Evolutionary conservation across 1,140 invertebrate species (phyloP).

Genomic region (Bombyx mandarina): DNA sequence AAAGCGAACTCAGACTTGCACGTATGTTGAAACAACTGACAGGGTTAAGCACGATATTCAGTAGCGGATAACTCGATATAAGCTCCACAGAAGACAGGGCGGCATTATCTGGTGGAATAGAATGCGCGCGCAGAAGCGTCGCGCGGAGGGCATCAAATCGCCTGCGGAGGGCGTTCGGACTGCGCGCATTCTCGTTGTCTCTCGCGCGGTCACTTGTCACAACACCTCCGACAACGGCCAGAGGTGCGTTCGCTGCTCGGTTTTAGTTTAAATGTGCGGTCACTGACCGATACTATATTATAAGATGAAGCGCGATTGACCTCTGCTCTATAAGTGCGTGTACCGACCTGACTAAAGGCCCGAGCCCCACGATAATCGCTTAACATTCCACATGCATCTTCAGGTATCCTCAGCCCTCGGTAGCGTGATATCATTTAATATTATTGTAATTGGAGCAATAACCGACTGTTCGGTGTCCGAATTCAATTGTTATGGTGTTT

Average conservation of each 20-base stretch:
- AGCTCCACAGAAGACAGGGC: constrained; percentile 49
- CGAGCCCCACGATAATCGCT: constrained; percentile 12
- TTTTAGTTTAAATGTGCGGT: constrained; percentile 31
- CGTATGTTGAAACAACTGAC: constrained; percentile 22
- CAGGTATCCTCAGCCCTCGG: constrained; percentile 42
- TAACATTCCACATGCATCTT: constrained; percentile 25
- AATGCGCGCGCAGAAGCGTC: constrained; percentile 61
- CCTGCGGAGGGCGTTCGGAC: constrained; percentile 53
- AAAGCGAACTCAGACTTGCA: constrained; percentile 10
- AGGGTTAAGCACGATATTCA: constrained; percentile 40
- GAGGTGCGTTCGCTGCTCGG: constrained; percentile 36
- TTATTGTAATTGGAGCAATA: constrained; percentile 33
- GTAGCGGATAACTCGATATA: constrained; percentile 57
- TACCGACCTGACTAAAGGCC: constrained; percentile 29
- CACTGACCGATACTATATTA: constrained; percentile 44
- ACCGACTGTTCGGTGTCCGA: constrained; percentile 41
- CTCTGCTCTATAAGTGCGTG: constrained; percentile 9
- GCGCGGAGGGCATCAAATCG: constrained; percentile 63
- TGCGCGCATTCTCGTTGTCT: constrained; percentile 45
- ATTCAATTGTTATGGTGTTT: constrained; percentile 60
- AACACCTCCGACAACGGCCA: constrained; percentile 45
- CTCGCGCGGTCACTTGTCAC: constrained; percentile 42
- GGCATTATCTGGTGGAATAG: constrained; percentile 46
- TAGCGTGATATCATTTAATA: constrained; percentile 53
- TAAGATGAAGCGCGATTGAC: constrained; percentile 4